Conservation (phyloP, 2,888 invertebrate genomes). For the Drosophila ustulata region DNA sequence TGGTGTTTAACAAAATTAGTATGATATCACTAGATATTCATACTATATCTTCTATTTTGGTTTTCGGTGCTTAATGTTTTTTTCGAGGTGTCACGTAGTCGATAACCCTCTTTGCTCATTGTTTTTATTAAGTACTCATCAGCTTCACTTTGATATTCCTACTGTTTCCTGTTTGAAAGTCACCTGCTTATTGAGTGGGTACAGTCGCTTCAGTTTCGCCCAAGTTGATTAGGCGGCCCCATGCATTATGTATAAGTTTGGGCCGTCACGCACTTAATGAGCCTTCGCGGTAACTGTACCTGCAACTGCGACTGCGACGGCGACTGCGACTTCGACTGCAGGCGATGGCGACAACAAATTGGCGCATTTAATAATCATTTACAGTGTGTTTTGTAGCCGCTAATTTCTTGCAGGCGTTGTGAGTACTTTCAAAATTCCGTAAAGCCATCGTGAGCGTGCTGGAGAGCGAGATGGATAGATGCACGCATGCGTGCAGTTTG, state of each 20-base stretch:
- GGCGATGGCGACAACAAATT: conserved; percentile 68
- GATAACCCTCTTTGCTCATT: too few species aligned
- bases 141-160: too few species aligned
- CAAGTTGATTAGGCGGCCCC: conserved; percentile 40
- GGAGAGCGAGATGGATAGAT: conserved; percentile 25
- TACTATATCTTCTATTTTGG: too few species aligned
- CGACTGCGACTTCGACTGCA: not conserved
- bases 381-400: conserved; percentile 63
- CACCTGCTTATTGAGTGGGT: conserved; percentile 36
- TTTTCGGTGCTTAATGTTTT: too few species aligned
- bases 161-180: conserved; percentile 35
- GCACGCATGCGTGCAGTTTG: conserved; percentile 54
- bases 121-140: too few species aligned
- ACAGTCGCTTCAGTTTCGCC: conserved; percentile 49
- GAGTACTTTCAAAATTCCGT: conserved; percentile 72
- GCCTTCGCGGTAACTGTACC: conserved; percentile 58
- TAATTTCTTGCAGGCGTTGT: conserved; percentile 76
- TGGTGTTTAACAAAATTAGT: too few species aligned
- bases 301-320: conserved; percentile 15
- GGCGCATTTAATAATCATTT: conserved; percentile 78
- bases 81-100: too few species aligned
- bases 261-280: conserved; percentile 78
- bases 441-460: conserved; percentile 11
- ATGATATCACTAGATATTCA: too few species aligned
- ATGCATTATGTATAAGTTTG: conserved; percentile 74